phyloP scores from a whole-genome alignment of 2,113 vertebrate genomes.

The Semnornis frantzii region DNA sequence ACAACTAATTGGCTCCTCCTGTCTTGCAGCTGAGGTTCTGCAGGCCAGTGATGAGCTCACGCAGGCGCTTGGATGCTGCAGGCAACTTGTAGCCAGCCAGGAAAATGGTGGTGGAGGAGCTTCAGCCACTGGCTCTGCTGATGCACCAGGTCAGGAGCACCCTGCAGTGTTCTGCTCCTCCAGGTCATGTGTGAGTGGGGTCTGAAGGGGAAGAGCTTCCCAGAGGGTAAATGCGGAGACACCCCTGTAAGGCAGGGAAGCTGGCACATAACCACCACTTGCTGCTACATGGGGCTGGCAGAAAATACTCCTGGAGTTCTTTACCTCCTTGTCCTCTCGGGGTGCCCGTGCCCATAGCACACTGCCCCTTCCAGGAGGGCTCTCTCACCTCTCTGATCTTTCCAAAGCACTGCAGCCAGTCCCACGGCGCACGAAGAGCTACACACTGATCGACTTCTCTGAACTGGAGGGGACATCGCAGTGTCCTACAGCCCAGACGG shows the following conservation, averaged over 20 bases:
- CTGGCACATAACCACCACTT: accelerated
- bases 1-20: neutral
- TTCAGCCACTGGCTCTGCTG: neutral
- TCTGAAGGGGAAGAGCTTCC: neutral
- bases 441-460: constrained; percentile 85
- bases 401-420: constrained; percentile 56
- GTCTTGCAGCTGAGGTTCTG: constrained; percentile 79
- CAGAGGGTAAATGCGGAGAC: neutral
- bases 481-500: neutral
- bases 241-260: neutral
- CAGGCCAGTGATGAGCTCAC: constrained; percentile 85
- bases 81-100: constrained; percentile 54
- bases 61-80: constrained; percentile 72
- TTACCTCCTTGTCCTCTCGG: accelerated
- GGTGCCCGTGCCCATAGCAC: neutral
- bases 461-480: constrained; percentile 56
- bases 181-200: accelerated
- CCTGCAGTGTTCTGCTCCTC: neutral
- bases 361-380: neutral
- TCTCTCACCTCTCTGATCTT: neutral
- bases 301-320: neutral
- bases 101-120: constrained; percentile 23
- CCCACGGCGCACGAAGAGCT: constrained; percentile 71
- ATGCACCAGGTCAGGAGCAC: constrained; percentile 42
- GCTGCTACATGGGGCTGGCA: neutral